Percentiles rank a stretch among this genome's conserved stretches.
Conservation (phyloP, 2,797 vertebrate species). For the Sebastes reedi region DNA sequence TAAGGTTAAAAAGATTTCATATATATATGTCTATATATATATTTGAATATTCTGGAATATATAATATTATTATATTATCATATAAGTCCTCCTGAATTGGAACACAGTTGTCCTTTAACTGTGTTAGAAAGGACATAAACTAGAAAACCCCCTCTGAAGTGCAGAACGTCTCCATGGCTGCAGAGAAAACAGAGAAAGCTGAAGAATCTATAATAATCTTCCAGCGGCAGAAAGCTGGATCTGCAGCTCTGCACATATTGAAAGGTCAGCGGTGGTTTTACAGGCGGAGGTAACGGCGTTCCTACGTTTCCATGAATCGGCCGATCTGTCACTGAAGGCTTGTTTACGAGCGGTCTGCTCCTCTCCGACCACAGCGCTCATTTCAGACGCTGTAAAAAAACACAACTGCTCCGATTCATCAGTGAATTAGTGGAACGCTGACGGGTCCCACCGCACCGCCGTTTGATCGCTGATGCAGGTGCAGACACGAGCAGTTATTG, state of each 20-base stretch:
- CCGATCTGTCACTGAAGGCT: slow-evolving; percentile 79
- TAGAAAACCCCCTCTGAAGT: slow-evolving; percentile 42
- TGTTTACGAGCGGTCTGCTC: slow-evolving; percentile 77
- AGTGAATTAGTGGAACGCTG: slow-evolving; percentile 76
- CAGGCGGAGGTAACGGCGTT: slow-evolving; percentile 76
- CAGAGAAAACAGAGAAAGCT: slow-evolving; percentile 51
- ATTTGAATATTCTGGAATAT: no score
- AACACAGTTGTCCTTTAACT: not conserved
- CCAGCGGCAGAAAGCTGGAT: slow-evolving; percentile 52
- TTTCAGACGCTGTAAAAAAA: slow-evolving; percentile 76
- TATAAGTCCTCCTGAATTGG: not conserved
- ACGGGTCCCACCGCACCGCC: slow-evolving; percentile 43
- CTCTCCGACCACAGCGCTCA: slow-evolving; percentile 57
- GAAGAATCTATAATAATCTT: slow-evolving; percentile 65
- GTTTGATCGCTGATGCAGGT: slow-evolving; percentile 58
- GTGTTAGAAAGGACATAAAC: slow-evolving; percentile 15
- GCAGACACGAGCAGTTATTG: slow-evolving; percentile 39
- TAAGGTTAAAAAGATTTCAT: not conserved
- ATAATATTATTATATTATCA: no score
- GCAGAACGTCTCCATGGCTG: slow-evolving; percentile 38
- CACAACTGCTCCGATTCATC: slow-evolving; percentile 78
- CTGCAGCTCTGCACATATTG: slow-evolving; percentile 71
- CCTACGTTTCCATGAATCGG: slow-evolving; percentile 75
- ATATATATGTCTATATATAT: not conserved
- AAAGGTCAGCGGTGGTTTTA: slow-evolving; percentile 82